Conservation (phyloP, 2,797 vertebrate species). For the Chloroceryle inda region DNA sequence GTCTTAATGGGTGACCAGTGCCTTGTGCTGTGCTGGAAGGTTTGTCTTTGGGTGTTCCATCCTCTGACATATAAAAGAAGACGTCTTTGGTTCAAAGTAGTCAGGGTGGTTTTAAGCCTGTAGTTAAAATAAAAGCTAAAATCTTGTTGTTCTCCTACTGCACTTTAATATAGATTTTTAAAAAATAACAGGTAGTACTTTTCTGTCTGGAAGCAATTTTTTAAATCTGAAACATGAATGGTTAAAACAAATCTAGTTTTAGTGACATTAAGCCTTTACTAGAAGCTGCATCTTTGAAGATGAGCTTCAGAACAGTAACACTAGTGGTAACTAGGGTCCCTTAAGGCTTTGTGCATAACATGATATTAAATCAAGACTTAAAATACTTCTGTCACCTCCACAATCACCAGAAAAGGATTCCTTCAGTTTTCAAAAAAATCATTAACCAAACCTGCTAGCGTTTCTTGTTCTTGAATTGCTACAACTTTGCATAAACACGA, state of each 20-base stretch:
- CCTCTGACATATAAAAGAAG: neutral
- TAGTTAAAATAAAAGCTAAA: neutral
- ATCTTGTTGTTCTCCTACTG: neutral
- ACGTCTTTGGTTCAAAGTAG: neutral
- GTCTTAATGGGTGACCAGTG: neutral
- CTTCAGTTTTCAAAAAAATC: neutral
- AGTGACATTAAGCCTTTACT: neutral
- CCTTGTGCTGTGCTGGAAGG: neutral
- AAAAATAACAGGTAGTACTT: neutral
- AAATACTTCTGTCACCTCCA: neutral
- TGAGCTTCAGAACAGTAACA: neutral
- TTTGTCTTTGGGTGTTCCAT: neutral
- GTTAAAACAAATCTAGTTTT: neutral
- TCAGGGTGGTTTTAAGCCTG: neutral
- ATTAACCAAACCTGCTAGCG: neutral
- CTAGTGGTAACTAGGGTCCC: neutral
- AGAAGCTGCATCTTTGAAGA: neutral
- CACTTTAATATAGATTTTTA: neutral
- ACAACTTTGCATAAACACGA: neutral
- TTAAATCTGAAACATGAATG: neutral
- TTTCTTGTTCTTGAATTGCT: neutral
- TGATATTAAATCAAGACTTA: neutral
- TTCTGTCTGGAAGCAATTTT: neutral
- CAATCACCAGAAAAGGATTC: neutral
- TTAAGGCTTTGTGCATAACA: neutral